Percentiles rank a stretch among this genome's conserved stretches.
These are phyloP conservation scores for Pseudorectes ferrugineus DNA, from an alignment of 2,113 vertebrate genomes.

Conservation along the genomic window DNA sequence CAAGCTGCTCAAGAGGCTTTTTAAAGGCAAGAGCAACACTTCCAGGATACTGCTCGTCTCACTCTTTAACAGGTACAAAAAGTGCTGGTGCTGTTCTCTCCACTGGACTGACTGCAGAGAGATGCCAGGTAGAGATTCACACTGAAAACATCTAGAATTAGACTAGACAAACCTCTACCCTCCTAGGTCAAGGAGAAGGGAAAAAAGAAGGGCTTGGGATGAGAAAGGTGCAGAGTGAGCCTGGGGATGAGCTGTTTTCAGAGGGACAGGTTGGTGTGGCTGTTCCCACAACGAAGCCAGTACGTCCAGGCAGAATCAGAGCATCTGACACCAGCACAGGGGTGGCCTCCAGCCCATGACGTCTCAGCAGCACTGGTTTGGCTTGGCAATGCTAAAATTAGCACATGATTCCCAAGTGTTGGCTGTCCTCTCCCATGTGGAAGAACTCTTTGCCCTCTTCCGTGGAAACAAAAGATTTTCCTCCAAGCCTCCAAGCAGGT, in stretches of 20 bases:
- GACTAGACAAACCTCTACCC: background rate
- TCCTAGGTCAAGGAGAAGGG: background rate
- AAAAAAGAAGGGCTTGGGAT: background rate
- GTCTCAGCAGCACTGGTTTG: background rate
- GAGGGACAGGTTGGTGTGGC: background rate
- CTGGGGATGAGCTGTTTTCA: background rate
- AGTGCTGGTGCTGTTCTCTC: background rate
- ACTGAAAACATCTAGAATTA: background rate
- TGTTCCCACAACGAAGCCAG: background rate
- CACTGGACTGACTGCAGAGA: background rate
- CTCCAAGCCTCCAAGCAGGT: background rate
- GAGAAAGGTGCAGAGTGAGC: background rate
- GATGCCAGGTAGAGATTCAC: background rate
- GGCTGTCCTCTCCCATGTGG: background rate
- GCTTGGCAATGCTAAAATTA: slow-evolving; percentile 33
- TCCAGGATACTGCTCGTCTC: background rate
- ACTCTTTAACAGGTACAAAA: background rate
- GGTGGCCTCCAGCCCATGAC: background rate
- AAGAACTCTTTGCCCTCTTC: background rate
- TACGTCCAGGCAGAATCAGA: background rate
- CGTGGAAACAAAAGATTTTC: background rate
- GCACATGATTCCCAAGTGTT: background rate
- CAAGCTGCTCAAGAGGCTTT: background rate
- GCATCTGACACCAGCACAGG: background rate
- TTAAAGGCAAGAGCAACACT: background rate